Conservation (phyloP, 1,140 invertebrate genomes). For the Drosophila rhopaloa region DNA sequence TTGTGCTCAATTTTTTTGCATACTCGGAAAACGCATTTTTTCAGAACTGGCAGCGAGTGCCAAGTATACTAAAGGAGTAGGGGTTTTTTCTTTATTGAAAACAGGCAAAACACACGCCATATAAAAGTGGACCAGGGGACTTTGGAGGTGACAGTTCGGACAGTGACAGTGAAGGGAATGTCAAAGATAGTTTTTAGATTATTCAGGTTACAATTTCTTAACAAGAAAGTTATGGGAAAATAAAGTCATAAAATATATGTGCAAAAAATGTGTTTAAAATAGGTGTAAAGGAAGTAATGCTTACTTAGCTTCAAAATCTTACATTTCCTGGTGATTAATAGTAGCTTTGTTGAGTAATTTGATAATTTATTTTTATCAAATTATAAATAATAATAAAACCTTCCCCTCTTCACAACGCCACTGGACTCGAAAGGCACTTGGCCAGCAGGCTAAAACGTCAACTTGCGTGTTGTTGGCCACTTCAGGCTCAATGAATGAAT, state of each 20-base stretch:
- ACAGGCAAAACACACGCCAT: slow-evolving; percentile 22
- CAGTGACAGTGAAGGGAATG: not conserved
- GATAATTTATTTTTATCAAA: too few relatives aligned
- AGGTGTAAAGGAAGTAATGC: too few relatives aligned
- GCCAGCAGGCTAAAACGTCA: slow-evolving; percentile 29
- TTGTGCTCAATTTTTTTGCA: slow-evolving; percentile 45
- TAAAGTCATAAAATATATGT: too few relatives aligned
- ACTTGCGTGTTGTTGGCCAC: slow-evolving; percentile 61
- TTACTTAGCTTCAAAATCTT: too few relatives aligned
- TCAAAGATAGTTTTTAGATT: too few relatives aligned
- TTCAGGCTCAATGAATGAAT: slow-evolving; percentile 76
- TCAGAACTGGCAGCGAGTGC: slow-evolving; percentile 58
- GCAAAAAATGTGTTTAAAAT: too few relatives aligned
- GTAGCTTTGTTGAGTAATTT: too few relatives aligned
- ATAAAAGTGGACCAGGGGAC: not conserved
- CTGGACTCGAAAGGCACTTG: slow-evolving; percentile 51
- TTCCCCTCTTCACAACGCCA: not conserved
- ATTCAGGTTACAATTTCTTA: too few relatives aligned
- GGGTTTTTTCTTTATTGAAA: slow-evolving; percentile 17
- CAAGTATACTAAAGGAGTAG: slow-evolving; percentile 25
- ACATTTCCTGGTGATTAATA: too few relatives aligned
- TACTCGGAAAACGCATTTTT: slow-evolving; percentile 65
- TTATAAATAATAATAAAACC: too few relatives aligned
- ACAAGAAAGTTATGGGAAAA: too few relatives aligned
- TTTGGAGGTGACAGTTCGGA: slow-evolving; percentile 22